Evolutionary conservation across 2,888 invertebrate genomes (phyloP), one percentile per base, ranked within the genome.

Genomic region (Monochamus alternatus): DNA sequence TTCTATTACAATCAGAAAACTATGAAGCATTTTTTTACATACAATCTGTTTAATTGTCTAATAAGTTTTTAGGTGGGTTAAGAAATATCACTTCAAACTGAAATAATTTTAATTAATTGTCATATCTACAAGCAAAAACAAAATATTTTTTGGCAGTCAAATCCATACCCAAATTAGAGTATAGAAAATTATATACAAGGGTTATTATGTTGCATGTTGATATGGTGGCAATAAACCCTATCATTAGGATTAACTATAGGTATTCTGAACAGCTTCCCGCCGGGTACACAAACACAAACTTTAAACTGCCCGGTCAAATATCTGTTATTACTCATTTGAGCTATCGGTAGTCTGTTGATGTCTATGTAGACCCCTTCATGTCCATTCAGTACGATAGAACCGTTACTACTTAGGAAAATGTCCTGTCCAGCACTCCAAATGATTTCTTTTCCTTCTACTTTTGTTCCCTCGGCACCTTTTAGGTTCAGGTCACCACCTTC

Each of bases 211-310:
- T 91, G 91, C 87, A 91, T 90, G 82, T 92, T 92, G 9, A 83
- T 78, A 84, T 92, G 92, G 0, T 92, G 91, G 85, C 94, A 95
- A 51, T 91, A 92, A 0, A 92, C 91, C 64, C 88, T 89, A 10
- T 87, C 84, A 73, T 86, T 88, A 0, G 92, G 92, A 0, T 91
- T 90, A 0, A 93, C 92, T 0, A 95, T 93, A 0, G 95, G 94
- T 4, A 97, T 92, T 77, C 94, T 91, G 85, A 96, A 97, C 68
- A 97, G 87, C 82, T 94, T 95, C 0, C 97, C 97, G 79, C 94
- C 93, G 0, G 97, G 97, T 95, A 96, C 96, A 85, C 97, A 97
- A 0, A 97, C 94, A 83, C 97, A 97, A 0, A 97, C 92, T 87
- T 97, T 97, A 84, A 94, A 97, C 86, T 97, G 96, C 0, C 92